Evolutionary conservation across 2,797 vertebrate species (phyloP), one percentile per base, ranked within the genome.

Genomic region (Channallabes apus): DNA sequence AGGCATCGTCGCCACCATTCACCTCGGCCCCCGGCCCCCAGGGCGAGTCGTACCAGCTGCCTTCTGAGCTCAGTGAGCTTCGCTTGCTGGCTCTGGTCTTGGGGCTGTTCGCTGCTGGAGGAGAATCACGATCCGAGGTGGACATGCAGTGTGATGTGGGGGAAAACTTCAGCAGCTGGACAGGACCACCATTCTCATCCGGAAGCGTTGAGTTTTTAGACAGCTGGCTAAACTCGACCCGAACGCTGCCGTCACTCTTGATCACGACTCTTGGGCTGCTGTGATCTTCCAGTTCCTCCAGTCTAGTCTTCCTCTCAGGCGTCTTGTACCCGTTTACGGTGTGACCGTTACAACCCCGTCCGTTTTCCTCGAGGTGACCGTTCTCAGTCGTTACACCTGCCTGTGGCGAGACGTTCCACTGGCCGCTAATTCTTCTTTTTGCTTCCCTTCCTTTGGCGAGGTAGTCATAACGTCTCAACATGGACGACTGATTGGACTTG

Each of bases 151-250:
- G 95, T 89, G 94, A 85, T 27, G 95, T 93, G 24, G 97, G 96
- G 0, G 97, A 98, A 89, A 98, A 99, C 85, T 97, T 96, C 68
- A 99, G 94, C 84, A 99, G 94, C 86, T 96, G 97, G n/a, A 99
- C 98, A 0, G 97, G 96, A 20, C 95, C 97, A 1, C 92, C 90
- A 6, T 95, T 92, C 56, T 95, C 95, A 12, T 95, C 95, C 0
- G 94, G 87, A 0, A 94, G 91, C 61, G 94, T 92, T 4, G 93
- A 88, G 86, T 91, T 94, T 67, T 91, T 94, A 0, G 92, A 91
- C 24, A 92, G 94, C 86, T 91, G 96, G 90, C 95, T 96, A 88
- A 98, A 97, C 92, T 97, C 96, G 0, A 98, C 97, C 82, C 95
- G 93, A 87, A 97, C 92, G 77, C 95, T 96, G 3, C 96, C 95